phyloP scores from a whole-genome alignment of 2,888 invertebrate species.

The Thera britannica region DNA sequence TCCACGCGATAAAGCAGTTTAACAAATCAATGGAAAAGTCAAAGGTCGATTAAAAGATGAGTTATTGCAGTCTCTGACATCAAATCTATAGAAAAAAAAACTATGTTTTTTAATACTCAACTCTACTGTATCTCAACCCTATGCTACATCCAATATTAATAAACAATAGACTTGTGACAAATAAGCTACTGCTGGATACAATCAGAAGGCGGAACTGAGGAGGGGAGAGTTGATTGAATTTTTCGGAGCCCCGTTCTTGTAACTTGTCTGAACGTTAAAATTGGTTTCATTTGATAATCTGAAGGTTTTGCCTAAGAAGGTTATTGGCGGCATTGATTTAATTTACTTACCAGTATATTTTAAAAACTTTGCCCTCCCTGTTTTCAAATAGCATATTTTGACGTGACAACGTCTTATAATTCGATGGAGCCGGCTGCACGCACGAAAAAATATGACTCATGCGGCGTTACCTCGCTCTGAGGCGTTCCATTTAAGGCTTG shows the following conservation, averaged over 20 bases:
- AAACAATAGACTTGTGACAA: slow-evolving; percentile 69
- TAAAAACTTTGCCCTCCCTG: not conserved
- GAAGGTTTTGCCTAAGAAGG: slow-evolving; percentile 6
- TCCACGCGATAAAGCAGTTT: too few relatives aligned
- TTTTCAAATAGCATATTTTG: too few relatives aligned
- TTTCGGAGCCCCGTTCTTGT: slow-evolving; percentile 43
- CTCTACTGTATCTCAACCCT: slow-evolving; percentile 23
- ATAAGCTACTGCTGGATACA: slow-evolving; percentile 57
- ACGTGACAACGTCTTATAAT: too few relatives aligned
- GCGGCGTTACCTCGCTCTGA: too few relatives aligned
- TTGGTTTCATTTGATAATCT: slow-evolving; percentile 41
- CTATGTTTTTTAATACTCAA: slow-evolving; percentile 1
- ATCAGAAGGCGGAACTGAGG: slow-evolving; percentile 47
- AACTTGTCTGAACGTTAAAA: slow-evolving; percentile 39
- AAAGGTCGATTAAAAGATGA: too few relatives aligned
- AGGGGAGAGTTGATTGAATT: slow-evolving; percentile 61
- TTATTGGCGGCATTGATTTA: slow-evolving; percentile 9
- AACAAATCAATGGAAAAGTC: too few relatives aligned
- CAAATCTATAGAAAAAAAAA: not conserved
- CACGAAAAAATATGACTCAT: too few relatives aligned
- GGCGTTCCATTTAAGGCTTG: too few relatives aligned
- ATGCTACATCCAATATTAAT: slow-evolving; percentile 58
- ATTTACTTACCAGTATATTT: slow-evolving; percentile 5
- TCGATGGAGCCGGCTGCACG: too few relatives aligned
- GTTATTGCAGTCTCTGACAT: not conserved